Conservation (phyloP, 2,113 vertebrate genomes). For the Danio rerio region DNA sequence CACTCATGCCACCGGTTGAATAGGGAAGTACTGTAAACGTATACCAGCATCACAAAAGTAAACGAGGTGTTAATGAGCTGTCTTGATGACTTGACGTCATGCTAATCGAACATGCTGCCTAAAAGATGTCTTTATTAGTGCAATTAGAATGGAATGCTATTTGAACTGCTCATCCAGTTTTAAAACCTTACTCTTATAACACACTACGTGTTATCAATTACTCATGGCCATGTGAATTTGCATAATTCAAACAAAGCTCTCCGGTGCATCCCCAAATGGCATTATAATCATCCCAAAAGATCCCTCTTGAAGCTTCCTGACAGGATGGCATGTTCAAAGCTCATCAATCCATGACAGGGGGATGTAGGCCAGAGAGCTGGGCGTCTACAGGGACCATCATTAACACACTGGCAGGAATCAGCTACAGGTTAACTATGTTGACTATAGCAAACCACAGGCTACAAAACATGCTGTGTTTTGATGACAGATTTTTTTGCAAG, state of each 20-base stretch:
- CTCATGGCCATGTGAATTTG: conserved; percentile 11
- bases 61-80: not conserved
- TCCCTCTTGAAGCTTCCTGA: conserved; percentile 33
- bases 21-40: not conserved
- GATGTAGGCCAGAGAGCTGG: conserved; percentile 70
- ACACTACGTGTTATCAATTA: conserved; percentile 12
- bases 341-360: conserved; percentile 57
- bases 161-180: not conserved
- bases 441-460: conserved; percentile 7
- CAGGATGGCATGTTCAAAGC: conserved; percentile 40
- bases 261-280: conserved; percentile 13
- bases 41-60: not conserved
- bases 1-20: not conserved
- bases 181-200: not conserved
- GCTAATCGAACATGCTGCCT: not conserved
- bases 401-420: conserved; percentile 38
- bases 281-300: conserved; percentile 37
- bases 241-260: conserved; percentile 37
- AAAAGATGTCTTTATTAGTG: conserved; percentile 18
- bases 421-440: conserved; percentile 49
- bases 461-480: conserved; percentile 7
- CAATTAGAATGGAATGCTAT: conserved; percentile 23
- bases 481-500: conserved; percentile 11
- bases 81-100: conserved; percentile 12
- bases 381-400: conserved; percentile 54